Conservation (phyloP, 2,888 invertebrate species). For the Nudaria mundana region DNA sequence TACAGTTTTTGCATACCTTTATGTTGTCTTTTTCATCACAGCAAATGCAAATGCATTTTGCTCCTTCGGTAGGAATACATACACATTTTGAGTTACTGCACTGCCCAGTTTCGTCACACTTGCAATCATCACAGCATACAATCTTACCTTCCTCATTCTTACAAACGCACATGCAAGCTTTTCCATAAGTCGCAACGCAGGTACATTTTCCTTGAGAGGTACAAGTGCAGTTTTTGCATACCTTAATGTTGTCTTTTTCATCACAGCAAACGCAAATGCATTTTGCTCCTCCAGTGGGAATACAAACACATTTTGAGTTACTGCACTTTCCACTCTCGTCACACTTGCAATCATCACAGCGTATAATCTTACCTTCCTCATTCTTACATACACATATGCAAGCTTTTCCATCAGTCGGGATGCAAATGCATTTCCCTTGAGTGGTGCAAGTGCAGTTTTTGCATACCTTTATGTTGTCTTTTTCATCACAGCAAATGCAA, state of each 20-base stretch:
- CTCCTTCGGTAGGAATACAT: conserved; percentile 20
- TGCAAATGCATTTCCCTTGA: conserved; percentile 18
- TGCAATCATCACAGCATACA: conserved; percentile 1
- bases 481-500: background rate
- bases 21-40: conserved; percentile 17
- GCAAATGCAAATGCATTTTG: conserved; percentile 16
- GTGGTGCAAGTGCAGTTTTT: background rate
- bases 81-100: conserved; percentile 9
- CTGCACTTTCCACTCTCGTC: conserved; percentile 7
- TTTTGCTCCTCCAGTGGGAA: conserved; percentile 11
- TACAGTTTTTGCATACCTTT: conserved; percentile 29
- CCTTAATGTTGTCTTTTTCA: background rate
- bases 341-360: conserved; percentile 31
- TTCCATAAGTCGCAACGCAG: conserved; percentile 22
- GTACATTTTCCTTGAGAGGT: conserved; percentile 6
- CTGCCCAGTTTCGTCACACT: background rate
- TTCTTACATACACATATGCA: conserved; percentile 26
- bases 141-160: conserved; percentile 20
- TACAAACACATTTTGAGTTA: conserved; percentile 17
- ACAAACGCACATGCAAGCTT: conserved; percentile 19
- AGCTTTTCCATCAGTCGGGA: conserved; percentile 21
- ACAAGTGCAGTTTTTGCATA: background rate
- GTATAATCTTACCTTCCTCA: conserved; percentile 19
- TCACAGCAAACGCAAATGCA: background rate
- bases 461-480: background rate